Percentiles rank a stretch among this genome's conserved stretches.
These are phyloP conservation scores for Bombycilla garrulus DNA, from an alignment of 2,113 vertebrate species.

Conservation along the genomic window DNA sequence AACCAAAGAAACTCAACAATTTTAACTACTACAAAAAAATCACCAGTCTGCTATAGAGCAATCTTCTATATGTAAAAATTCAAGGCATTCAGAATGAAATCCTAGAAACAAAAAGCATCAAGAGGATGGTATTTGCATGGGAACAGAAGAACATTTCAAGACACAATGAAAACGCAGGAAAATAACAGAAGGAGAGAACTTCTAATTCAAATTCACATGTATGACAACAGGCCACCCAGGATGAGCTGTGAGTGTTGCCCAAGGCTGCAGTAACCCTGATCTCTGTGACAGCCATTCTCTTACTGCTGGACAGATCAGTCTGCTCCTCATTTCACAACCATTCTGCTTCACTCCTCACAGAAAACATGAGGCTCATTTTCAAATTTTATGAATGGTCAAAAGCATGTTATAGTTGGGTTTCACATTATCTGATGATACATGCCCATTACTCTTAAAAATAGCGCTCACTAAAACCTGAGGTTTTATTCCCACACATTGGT, in stretches of 20 bases:
- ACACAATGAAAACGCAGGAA: neutral
- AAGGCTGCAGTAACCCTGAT: neutral
- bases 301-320: neutral
- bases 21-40: neutral
- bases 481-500: neutral
- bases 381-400: neutral
- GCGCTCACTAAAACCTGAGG: neutral
- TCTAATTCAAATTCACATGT: neutral
- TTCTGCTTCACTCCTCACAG: neutral
- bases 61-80: neutral
- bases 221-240: neutral
- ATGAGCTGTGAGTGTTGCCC: neutral
- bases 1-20: rapidly evolving
- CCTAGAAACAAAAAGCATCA: neutral
- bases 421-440: neutral
- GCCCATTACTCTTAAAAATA: neutral
- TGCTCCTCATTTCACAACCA: neutral
- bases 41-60: neutral
- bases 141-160: neutral
- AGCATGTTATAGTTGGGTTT: neutral
- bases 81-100: neutral
- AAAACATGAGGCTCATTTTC: neutral
- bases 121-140: neutral
- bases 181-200: neutral
- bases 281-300: neutral